Base-by-base conservation (phyloP, 2,113 vertebrate species). In the Hyla sarda region DNA sequence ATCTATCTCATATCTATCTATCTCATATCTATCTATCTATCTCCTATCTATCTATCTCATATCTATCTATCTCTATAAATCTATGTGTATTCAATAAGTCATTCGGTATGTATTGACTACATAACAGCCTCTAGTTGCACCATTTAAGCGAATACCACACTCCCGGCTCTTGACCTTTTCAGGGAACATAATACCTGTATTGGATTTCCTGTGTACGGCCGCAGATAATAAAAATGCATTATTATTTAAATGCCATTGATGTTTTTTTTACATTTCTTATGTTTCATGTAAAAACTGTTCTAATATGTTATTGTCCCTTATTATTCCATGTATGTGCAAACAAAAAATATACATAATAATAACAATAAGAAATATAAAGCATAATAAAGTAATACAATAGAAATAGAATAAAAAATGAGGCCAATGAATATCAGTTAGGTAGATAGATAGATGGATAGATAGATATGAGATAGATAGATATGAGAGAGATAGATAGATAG, bases 1-100 rank as follows among this genome's bases (percentile, higher is more conserved):
- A 65, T 65, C 60, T 65, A 65, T 65, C 60, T 65, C 41, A 32
- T 71, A 71, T 71, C 67, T 71, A 71, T 71, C 67, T 71, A 71
- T 71, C 32, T 37, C 16, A 25, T 65, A 65, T 65, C 25, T 65
- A 65, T 58, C 50, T 52, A 52, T 52, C 50, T 52, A 52, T 52
- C 13, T 52, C 47, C 47, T 54, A 54, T 28, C 25, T 65, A 65
- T 65, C 8, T 65, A 65, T 65, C 23, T 23, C 23, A 5, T 58
- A 58, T 58, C 54, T 58, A 65, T 65, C 62, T 65, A 65, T 65
- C 62, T 65, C 16, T 32, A 32, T 32, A 13, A 30, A 67, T 67
- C 62, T 30, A 3, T 58, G 16, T 30, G 25, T 67, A 16, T 67
- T 1, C 8, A 67, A 2, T 67, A 6, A 30, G 4, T 30, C 6